Base-by-base conservation (phyloP, 1,140 invertebrate genomes). In the Sycobia sp. region DNA sequence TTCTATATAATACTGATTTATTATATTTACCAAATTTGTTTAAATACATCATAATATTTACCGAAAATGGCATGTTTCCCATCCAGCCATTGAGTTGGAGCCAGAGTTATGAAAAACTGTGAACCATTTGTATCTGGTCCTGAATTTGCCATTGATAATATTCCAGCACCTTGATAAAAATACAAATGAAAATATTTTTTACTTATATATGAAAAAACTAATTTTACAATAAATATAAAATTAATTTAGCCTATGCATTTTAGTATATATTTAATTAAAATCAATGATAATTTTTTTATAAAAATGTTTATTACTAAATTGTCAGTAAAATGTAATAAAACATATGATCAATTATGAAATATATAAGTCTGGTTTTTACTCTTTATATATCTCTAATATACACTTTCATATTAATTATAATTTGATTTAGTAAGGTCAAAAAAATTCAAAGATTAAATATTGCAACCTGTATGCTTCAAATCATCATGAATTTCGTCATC, bases 11-110 rank as follows among this genome's bases (percentile, higher is more conserved):
- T n/a, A 54, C 1, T 39, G n/a, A n/a, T n/a, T 22, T 54, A 54
- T 25, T 13, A 54, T 38, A 14, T 23, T 51, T 51, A 23, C 38
- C 18, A 14, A 25, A 0, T 0, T 50, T 59, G 29, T 32, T 7
- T 36, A 49, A 27, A 25, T 14, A 43, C 13, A 16, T 29, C 3
- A 43, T 43, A n/a, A 41, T 32, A 43, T 22, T 68, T 73, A 72
- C 95, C 97, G 84, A 99, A 99, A 76, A 99, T 97, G 9, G 95
- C 86, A 80, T 99, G 96, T 81, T 98, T 98, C 34, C 94, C 92
- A 86, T 99, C 97, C 8, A 99, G 82, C 95, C 96, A 98, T 70
- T 98, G 95, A 7, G 96, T 97, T 7, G 97, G 96, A 0, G 91
- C 95, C 62, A 99, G 80, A 0, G 96, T 98, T 22, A 99, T 95